Evolutionary conservation across 2,797 vertebrate genomes (phyloP).

Genomic region (Sciurus vulgaris): DNA sequence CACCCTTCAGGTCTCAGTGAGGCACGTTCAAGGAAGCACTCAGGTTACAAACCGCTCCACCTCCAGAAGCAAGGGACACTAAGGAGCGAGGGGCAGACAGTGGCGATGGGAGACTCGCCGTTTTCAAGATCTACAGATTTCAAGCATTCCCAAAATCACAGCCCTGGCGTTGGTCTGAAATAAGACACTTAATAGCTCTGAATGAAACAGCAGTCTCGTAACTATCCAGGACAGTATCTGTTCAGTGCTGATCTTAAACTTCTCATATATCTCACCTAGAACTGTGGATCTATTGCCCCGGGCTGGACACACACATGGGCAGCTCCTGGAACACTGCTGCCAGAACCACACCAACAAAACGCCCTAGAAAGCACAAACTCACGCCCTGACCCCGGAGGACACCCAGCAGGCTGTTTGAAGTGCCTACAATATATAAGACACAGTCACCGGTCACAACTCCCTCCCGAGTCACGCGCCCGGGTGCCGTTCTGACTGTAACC

Average conservation of each 20-base stretch:
- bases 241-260: background rate
- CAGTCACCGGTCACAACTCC: background rate
- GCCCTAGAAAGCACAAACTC: background rate
- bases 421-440: background rate
- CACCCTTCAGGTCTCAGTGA: background rate
- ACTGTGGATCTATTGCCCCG: background rate
- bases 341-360: background rate
- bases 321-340: background rate
- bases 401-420: background rate
- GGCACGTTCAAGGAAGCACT: background rate
- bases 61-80: background rate
- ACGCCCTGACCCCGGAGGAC: background rate
- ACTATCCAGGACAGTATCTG: background rate
- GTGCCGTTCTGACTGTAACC: accelerated
- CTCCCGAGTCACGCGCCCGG: accelerated
- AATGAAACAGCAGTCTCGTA: background rate
- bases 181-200: background rate
- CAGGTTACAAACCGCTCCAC: background rate
- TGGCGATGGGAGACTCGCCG: background rate
- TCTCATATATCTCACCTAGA: background rate
- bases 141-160: background rate
- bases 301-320: too few relatives aligned
- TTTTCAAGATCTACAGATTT: background rate
- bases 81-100: background rate
- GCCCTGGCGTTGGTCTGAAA: background rate